Evolutionary conservation across 2,797 vertebrate genomes (phyloP).

Genomic region (Coreius guichenoti): DNA sequence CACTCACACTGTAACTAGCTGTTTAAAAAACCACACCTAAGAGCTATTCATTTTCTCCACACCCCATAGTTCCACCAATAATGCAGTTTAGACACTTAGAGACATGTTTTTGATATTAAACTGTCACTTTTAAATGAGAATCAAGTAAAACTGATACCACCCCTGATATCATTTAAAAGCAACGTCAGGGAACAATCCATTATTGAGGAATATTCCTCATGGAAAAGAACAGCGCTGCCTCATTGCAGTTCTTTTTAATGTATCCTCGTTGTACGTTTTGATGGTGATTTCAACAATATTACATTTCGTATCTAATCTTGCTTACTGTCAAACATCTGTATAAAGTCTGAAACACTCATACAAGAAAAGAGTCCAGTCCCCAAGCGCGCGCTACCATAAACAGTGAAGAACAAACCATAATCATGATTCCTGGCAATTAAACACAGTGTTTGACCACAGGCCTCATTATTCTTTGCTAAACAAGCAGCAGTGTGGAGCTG

Average conservation of each 20-base stretch:
- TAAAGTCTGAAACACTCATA: not conserved
- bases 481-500: constrained; percentile 31
- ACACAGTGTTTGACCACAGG: not conserved
- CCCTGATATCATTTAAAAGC: not conserved
- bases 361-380: not conserved
- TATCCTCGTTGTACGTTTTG: not conserved
- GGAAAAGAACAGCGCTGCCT: not conserved
- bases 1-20: not conserved
- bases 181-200: not conserved
- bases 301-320: not conserved
- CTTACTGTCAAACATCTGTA: constrained; percentile 19
- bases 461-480: constrained; percentile 57
- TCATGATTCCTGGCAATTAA: constrained; percentile 38
- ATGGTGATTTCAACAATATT: not conserved
- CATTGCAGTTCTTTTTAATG: not conserved
- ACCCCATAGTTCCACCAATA: not conserved
- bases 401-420: constrained; percentile 30
- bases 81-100: constrained; percentile 11
- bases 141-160: not conserved
- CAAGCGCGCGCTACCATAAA: not conserved
- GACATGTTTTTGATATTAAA: constrained; percentile 1
- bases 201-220: constrained; percentile 8
- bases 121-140: not conserved
- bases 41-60: not conserved
- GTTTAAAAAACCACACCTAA: not conserved